Evolutionary conservation across 2,113 vertebrate species (phyloP).

Genomic region (Pandion haliaetus): DNA sequence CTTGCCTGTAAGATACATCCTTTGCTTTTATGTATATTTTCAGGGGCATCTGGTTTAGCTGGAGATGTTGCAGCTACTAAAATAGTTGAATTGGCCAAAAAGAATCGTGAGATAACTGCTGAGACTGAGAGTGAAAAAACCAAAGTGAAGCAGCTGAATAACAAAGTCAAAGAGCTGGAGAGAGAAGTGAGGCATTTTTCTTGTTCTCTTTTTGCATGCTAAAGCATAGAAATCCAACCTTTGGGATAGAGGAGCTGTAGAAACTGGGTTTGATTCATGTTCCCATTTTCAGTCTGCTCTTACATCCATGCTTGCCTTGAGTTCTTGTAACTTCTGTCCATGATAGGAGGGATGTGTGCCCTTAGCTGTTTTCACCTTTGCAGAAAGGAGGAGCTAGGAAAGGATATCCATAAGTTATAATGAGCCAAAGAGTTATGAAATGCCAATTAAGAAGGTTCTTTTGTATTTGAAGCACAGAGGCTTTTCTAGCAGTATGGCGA

Average conservation of each 20-base stretch:
- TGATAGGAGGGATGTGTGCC: background rate
- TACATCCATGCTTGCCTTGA: background rate
- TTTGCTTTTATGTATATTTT: background rate
- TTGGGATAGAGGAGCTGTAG: background rate
- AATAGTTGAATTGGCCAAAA: constrained; percentile 92
- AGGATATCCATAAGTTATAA: background rate
- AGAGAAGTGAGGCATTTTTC: constrained; percentile 77
- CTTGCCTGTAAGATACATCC: background rate
- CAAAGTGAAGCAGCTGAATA: constrained; percentile 80
- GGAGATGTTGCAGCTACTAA: constrained; percentile 88
- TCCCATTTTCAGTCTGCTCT: background rate
- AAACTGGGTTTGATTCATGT: background rate
- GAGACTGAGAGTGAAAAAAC: constrained; percentile 82
- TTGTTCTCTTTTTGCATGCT: background rate
- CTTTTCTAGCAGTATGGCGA: background rate
- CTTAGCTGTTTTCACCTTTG: background rate
- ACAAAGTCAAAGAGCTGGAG: constrained; percentile 84
- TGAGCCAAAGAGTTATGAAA: background rate
- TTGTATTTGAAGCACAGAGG: background rate
- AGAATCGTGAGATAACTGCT: constrained; percentile 81
- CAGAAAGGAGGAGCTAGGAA: background rate
- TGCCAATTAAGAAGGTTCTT: background rate
- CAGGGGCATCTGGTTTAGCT: constrained; percentile 80
- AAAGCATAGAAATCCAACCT: background rate
- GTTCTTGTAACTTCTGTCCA: background rate